phyloP scores from a whole-genome alignment of 2,888 invertebrate species.

The Tachina grossa region DNA sequence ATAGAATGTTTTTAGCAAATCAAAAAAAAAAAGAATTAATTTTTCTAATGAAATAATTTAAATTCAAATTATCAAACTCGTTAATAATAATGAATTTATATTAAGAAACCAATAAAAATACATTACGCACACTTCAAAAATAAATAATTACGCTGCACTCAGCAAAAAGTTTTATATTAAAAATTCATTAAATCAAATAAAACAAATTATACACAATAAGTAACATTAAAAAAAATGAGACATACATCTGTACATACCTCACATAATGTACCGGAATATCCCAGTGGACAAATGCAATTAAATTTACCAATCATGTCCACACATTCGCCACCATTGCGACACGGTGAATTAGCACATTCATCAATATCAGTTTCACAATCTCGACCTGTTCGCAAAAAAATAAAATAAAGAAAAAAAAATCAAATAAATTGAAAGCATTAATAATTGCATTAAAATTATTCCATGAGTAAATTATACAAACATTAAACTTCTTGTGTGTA shows the following conservation, averaged over 20 bases:
- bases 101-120: constrained; percentile 36
- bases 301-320: constrained; percentile 92
- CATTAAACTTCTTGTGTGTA: constrained; percentile 19
- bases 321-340: constrained; percentile 95
- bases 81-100: constrained; percentile 25
- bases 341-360: constrained; percentile 93
- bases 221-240: neutral
- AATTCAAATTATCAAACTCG: constrained; percentile 51
- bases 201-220: constrained; percentile 46
- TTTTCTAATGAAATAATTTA: constrained; percentile 50
- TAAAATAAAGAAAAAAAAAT: constrained; percentile 36
- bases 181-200: constrained; percentile 60
- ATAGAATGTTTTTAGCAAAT: neutral
- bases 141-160: constrained; percentile 13
- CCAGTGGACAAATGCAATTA: constrained; percentile 94
- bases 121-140: constrained; percentile 10
- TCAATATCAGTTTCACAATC: constrained; percentile 94
- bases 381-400: constrained; percentile 84
- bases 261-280: constrained; percentile 93
- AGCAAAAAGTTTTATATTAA: constrained; percentile 30
- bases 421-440: constrained; percentile 72
- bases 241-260: constrained; percentile 85
- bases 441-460: constrained; percentile 69
- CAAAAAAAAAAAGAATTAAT: neutral
- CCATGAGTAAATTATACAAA: constrained; percentile 47